A percentile compares a stretch with the other conserved stretches of the same genome.
Conservation (phyloP, 2,797 vertebrate species). For the Sebastes vulpes region DNA sequence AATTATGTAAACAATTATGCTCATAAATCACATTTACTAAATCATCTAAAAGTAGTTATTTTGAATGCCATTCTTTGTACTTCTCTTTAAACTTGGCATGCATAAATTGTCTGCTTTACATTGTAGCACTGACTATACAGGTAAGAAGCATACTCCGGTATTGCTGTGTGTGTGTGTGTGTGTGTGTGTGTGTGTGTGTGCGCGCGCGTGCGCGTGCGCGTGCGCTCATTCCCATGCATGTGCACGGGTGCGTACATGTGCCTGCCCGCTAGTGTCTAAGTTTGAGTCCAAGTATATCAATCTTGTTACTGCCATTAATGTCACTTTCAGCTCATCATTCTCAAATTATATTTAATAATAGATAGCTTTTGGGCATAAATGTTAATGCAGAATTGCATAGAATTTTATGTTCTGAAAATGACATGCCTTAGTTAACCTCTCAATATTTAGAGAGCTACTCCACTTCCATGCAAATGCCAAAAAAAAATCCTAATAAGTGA, state of each 20-base stretch:
- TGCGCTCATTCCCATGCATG: not conserved
- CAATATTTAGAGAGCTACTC: constrained; percentile 76
- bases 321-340: constrained; percentile 90
- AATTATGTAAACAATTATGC: constrained; percentile 76
- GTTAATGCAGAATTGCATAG: constrained; percentile 86
- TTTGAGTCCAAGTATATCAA: constrained; percentile 84
- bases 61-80: constrained; percentile 47
- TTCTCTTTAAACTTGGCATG: constrained; percentile 33
- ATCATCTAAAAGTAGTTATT: constrained; percentile 42
- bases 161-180: not conserved
- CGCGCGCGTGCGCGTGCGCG: not conserved
- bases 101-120: constrained; percentile 2
- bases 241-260: constrained; percentile 40
- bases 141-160: not conserved
- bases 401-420: constrained; percentile 86
- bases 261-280: constrained; percentile 56
- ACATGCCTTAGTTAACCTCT: constrained; percentile 83
- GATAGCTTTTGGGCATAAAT: constrained; percentile 89
- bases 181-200: not conserved
- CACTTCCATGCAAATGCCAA: constrained; percentile 59
- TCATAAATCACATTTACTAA: constrained; percentile 61
- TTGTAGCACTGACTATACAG: constrained; percentile 9
- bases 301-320: constrained; percentile 89
- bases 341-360: constrained; percentile 90
- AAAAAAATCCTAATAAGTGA: constrained; percentile 63